Conservation (phyloP, 2,113 vertebrate genomes). For the Fregata magnificens region DNA sequence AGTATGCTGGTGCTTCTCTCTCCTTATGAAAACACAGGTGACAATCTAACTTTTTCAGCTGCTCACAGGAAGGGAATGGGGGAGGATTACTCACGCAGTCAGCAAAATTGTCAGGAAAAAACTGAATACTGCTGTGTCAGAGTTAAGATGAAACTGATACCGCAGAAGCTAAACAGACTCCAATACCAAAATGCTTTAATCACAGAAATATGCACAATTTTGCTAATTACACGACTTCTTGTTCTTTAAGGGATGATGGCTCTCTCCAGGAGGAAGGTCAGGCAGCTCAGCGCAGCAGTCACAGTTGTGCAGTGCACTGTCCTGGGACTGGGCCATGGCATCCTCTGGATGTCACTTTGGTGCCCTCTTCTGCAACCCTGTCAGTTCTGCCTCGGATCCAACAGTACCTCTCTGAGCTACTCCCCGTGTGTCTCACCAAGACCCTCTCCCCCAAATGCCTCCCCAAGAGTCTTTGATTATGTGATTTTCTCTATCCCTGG, state of each 20-base stretch:
- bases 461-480: background rate
- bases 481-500: background rate
- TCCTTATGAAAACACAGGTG: background rate
- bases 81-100: background rate
- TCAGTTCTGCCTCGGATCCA: background rate
- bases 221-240: background rate
- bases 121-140: background rate
- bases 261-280: background rate
- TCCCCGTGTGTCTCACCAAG: background rate
- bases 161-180: background rate
- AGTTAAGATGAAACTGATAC: background rate
- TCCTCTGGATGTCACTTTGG: background rate
- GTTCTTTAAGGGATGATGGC: background rate
- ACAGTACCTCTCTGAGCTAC: background rate
- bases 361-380: background rate
- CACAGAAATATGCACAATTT: background rate
- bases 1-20: background rate
- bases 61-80: background rate
- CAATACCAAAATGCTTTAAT: background rate
- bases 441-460: accelerated
- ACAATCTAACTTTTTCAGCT: background rate
- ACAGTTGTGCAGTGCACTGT: background rate
- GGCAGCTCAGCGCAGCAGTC: accelerated
- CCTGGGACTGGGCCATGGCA: background rate
- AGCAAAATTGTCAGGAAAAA: background rate